Conservation (phyloP, 2,113 vertebrate genomes). For the Cranoglanis bouderius region DNA sequence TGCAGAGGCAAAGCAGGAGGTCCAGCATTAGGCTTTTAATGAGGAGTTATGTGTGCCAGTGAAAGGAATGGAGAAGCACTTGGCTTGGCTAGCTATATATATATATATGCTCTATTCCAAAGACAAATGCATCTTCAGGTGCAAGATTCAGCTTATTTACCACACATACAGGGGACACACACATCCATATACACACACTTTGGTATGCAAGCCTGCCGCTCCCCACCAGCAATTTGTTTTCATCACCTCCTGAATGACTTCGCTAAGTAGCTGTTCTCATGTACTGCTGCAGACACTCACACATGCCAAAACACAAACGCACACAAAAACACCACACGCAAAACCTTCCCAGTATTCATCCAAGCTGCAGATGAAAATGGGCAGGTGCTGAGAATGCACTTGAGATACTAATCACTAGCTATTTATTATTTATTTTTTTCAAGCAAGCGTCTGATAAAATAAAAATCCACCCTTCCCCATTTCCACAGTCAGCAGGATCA, state of each 20-base stretch:
- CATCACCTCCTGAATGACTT: slow-evolving; percentile 6
- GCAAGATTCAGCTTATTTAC: neutral
- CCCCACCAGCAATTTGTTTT: slow-evolving; percentile 5
- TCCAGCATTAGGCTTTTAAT: slow-evolving; percentile 40
- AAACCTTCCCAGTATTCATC: neutral
- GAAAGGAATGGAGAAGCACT: slow-evolving; percentile 1
- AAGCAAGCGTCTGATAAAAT: neutral
- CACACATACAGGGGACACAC: neutral
- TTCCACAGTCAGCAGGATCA: slow-evolving; percentile 7
- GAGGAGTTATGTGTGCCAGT: slow-evolving; percentile 37
- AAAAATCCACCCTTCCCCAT: neutral
- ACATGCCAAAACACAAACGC: slow-evolving; percentile 28
- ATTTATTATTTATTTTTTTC: too few species aligned
- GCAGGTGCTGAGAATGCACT: neutral
- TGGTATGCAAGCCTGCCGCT: neutral
- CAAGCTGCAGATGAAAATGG: slow-evolving; percentile 35
- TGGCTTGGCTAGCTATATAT: too few species aligned
- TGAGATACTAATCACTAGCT: neutral
- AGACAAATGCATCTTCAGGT: slow-evolving; percentile 15
- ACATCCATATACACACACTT: neutral
- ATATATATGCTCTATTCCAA: neutral
- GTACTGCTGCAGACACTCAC: slow-evolving; percentile 13
- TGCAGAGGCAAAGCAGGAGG: slow-evolving; percentile 15
- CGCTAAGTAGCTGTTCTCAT: slow-evolving; percentile 4
- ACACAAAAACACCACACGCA: neutral